phyloP scores from a whole-genome alignment of 2,113 vertebrate species.

The Aspiorhynchus laticeps region DNA sequence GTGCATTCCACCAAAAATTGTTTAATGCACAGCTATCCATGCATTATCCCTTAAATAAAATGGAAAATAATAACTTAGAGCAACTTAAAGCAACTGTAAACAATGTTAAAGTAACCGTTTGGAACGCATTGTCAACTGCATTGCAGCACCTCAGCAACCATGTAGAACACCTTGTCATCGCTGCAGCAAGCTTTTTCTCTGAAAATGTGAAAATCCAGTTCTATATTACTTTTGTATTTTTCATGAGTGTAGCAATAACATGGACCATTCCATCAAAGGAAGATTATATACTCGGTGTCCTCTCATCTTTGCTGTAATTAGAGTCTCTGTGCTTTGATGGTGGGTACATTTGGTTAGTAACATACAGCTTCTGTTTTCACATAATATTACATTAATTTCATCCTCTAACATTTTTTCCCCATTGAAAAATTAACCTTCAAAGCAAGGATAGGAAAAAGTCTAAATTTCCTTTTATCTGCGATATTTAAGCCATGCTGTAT shows the following conservation, averaged over 20 bases:
- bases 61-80: too few relatives aligned
- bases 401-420: background rate
- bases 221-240: conserved; percentile 18
- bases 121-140: background rate
- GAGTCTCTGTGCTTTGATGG: conserved; percentile 29
- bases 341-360: background rate
- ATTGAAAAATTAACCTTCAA: conserved; percentile 1
- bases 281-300: conserved; percentile 4
- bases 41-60: too few relatives aligned
- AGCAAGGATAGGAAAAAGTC: background rate
- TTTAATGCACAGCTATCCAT: too few relatives aligned
- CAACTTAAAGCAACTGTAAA: too few relatives aligned
- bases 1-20: too few relatives aligned
- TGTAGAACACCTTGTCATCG: background rate
- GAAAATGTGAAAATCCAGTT: background rate
- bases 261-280: conserved; percentile 19
- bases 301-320: conserved; percentile 42
- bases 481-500: conserved; percentile 14
- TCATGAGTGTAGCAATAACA: conserved; percentile 5
- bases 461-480: background rate
- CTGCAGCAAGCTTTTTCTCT: background rate
- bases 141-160: background rate
- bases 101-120: too few relatives aligned
- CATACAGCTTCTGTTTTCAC: conserved; percentile 13
- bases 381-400: conserved; percentile 28